These are phyloP conservation scores for Lonchura striata DNA, from an alignment of 2,113 vertebrate species.

Conservation along the genomic window DNA sequence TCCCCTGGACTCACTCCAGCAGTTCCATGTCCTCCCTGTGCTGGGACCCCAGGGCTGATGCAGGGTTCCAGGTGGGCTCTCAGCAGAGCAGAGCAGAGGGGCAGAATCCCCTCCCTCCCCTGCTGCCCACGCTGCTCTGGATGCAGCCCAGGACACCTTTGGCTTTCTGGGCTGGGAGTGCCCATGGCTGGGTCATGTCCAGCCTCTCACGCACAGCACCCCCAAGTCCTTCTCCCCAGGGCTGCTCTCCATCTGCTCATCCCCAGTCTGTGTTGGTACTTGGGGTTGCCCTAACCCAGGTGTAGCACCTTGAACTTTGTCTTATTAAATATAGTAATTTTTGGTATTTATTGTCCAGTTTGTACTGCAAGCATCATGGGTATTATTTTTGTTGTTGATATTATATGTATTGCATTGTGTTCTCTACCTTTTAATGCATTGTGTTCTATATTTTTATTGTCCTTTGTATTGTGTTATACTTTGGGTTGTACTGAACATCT, in stretches of 20 bases:
- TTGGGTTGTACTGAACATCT: background rate
- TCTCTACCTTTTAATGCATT: background rate
- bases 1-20: too few relatives aligned
- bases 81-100: too few relatives aligned
- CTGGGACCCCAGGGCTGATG: too few relatives aligned
- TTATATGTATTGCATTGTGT: background rate
- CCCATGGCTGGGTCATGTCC: background rate
- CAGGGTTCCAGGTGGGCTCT: too few relatives aligned
- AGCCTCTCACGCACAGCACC: background rate
- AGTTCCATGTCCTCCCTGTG: too few relatives aligned
- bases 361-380: too few relatives aligned
- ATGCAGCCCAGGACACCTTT: too few relatives aligned
- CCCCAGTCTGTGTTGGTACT: background rate
- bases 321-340: background rate
- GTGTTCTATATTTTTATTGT: background rate
- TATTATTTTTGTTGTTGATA: background rate
- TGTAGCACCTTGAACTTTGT: background rate
- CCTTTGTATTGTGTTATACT: background rate
- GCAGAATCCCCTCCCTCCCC: too few relatives aligned
- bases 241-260: rapidly evolving
- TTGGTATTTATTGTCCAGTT: background rate
- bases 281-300: rapidly evolving
- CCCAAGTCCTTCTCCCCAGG: rapidly evolving
- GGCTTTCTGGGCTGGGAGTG: too few relatives aligned
- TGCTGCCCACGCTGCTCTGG: too few relatives aligned